Conservation (phyloP, 2,113 vertebrate genomes). For the Himantopus leucocephalus region DNA sequence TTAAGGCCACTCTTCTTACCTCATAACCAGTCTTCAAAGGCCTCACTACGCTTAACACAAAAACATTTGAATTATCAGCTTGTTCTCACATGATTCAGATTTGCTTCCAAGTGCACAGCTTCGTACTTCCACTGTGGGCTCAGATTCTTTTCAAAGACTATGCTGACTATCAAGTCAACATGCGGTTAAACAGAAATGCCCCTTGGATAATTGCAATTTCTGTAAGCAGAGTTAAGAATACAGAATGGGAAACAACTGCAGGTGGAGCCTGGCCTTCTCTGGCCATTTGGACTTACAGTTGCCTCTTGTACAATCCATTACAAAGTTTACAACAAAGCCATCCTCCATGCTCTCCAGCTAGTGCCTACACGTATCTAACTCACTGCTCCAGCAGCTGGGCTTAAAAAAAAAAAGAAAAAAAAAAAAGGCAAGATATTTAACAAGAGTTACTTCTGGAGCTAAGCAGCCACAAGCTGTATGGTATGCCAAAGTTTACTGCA, state of each 20-base stretch:
- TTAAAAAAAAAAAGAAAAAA: background rate
- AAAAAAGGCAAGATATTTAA: background rate
- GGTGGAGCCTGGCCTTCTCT: background rate
- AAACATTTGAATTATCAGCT: background rate
- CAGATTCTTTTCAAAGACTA: background rate
- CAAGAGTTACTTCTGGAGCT: background rate
- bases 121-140: background rate
- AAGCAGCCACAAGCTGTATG: background rate
- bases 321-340: background rate
- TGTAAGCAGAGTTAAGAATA: background rate
- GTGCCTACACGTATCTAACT: background rate
- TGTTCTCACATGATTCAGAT: background rate
- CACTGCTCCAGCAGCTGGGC: background rate
- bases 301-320: background rate
- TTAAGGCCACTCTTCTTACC: background rate
- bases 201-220: background rate
- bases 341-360: background rate
- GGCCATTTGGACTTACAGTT: background rate
- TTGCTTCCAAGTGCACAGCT: background rate
- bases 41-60: background rate
- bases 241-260: background rate
- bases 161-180: background rate
- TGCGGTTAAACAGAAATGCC: background rate
- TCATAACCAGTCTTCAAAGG: background rate
- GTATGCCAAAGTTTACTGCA: fast-evolving